These are phyloP conservation scores for Luehdorfia chinensis DNA, from an alignment of 1,140 invertebrate species.

Conservation along the genomic window DNA sequence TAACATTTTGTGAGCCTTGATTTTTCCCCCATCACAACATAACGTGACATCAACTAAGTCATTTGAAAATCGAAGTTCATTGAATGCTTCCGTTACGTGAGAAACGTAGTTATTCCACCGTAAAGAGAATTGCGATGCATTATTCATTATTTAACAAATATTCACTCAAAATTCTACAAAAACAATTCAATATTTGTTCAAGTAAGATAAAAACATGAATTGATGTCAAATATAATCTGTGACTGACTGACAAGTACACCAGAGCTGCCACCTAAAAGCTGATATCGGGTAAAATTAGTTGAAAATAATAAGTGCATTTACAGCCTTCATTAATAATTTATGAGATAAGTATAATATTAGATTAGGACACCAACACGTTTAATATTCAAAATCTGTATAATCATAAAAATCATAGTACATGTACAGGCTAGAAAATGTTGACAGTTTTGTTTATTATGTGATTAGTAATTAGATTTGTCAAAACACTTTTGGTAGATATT, in stretches of 20 bases:
- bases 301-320: no score
- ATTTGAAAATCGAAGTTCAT: conserved; percentile 85
- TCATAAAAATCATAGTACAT: no score
- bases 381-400: no score
- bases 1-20: conserved; percentile 91
- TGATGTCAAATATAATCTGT: neutral
- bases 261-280: no score
- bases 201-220: conserved; percentile 10
- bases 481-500: no score
- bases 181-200: conserved; percentile 7
- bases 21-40: conserved; percentile 88
- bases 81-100: conserved; percentile 81
- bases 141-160: conserved; percentile 52
- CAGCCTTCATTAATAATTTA: no score
- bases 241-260: neutral
- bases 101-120: conserved; percentile 74
- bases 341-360: no score
- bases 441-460: no score
- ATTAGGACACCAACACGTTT: no score
- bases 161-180: neutral
- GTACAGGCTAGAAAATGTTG: no score
- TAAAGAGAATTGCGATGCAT: conserved; percentile 68
- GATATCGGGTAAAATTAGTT: no score
- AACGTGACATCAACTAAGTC: conserved; percentile 92
- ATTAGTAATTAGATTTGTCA: no score